Evolutionary conservation across 1,140 invertebrate species (phyloP).

Genomic region (Centruroides vittatus): DNA sequence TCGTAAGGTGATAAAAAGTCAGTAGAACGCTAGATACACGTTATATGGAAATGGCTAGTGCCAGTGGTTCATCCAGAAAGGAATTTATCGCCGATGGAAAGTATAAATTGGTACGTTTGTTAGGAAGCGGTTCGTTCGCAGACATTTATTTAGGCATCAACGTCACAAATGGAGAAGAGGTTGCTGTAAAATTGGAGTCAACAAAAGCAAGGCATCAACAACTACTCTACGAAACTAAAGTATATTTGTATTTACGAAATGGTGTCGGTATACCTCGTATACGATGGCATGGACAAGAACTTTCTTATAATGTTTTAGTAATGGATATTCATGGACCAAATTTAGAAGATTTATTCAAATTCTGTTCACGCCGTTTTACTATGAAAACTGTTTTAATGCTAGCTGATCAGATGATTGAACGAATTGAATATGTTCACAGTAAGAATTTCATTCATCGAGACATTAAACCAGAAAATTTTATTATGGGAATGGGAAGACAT

Average conservation of each 20-base stretch:
- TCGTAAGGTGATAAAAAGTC: no score
- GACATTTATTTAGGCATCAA: no score
- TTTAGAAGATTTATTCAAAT: not conserved
- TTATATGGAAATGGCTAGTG: no score
- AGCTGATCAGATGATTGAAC: not conserved
- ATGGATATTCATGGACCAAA: not conserved
- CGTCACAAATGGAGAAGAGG: no score
- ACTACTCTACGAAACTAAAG: not conserved
- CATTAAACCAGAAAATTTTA: constrained; percentile 17
- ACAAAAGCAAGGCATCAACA: not conserved
- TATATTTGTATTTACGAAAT: not conserved
- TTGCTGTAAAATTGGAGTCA: constrained; percentile 26
- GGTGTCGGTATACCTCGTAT: not conserved
- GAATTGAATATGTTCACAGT: not conserved
- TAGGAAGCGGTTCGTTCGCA: no score
- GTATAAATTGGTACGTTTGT: no score
- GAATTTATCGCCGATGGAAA: no score
- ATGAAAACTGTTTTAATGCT: not conserved
- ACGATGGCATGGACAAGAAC: not conserved
- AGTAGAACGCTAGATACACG: no score
- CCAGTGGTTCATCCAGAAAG: no score
- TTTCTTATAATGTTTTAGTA: not conserved
- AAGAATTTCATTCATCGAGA: constrained; percentile 17
- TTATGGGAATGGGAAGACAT: constrained; percentile 24
- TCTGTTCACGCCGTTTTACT: not conserved